Evolutionary conservation across 2,113 vertebrate species (phyloP), one percentile per base, ranked within the genome.

Genomic region (Tauraco erythrolophus): DNA sequence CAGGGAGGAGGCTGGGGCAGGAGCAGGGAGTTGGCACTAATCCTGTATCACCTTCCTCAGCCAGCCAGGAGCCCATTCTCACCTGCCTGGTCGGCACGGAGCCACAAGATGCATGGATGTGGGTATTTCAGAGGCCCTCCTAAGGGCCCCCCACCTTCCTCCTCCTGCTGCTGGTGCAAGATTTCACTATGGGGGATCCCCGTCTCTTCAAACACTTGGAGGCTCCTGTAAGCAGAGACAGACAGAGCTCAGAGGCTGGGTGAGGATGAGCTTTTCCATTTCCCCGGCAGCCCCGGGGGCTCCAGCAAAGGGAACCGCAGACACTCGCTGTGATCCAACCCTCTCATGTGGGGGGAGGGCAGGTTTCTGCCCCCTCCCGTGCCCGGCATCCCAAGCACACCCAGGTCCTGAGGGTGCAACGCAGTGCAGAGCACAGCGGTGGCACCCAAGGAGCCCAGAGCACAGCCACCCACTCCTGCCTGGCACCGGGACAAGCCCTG

Each of bases 21-120:
- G 37, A 56, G 87, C 33, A 45, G 43, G 48, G 65, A 62, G 43
- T 7, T 58, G 88, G 75, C 66, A 31, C 53, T 17, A 37, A 51
- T 2, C 75, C 56, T n/a, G 9, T 43, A 18, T 8, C 35, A 3
- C 60, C 7, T 2, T 11, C 10, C 50, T 28, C 57, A 83, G 70
- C 10, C 93, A 82, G 75, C 14, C 66, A 69, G 62, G 35, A 70
- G 45, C 37, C 56, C 18, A 3, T 23, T 75, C 94, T 97, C 98
- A 99, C 99, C 99, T 84, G 98, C 97, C 97, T 98, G 98, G 90
- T 99, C 98, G 77, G 98, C 98, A 14, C 99, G 98, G 46, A 99
- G 98, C 99, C 99, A 99, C 89, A 99, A 92, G 95, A 99, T 99
- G 97, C 99, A 99, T 84, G 99, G 98, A 77, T 99, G 96, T 33